These are phyloP conservation scores for Cyclargus thomasi DNA, from an alignment of 1,140 invertebrate genomes.

Conservation along the genomic window DNA sequence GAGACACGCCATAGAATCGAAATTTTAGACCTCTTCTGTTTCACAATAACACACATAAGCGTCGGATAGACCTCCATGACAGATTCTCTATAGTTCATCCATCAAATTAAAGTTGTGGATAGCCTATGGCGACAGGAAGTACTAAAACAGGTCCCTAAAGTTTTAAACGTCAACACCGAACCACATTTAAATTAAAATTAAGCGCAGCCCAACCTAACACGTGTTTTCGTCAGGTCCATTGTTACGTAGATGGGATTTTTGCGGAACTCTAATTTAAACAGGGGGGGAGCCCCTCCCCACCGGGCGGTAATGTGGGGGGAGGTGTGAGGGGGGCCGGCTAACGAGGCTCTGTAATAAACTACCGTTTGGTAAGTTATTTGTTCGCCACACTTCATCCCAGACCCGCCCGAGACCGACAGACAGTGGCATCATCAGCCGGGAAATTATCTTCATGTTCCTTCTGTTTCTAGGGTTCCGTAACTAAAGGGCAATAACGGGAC, in stretches of 20 bases:
- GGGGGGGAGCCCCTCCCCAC: not conserved
- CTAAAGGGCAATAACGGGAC: too few species aligned
- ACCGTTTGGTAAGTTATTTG: conserved; percentile 3
- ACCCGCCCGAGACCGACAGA: not conserved
- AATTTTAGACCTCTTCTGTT: too few species aligned
- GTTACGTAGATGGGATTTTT: not conserved
- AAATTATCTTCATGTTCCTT: not conserved
- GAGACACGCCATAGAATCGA: too few species aligned
- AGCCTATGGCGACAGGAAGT: too few species aligned
- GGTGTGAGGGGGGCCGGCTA: not conserved
- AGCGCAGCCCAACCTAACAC: not conserved
- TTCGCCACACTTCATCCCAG: not conserved
- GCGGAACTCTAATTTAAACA: not conserved
- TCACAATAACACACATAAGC: too few species aligned
- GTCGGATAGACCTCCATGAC: too few species aligned
- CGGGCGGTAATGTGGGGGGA: not conserved
- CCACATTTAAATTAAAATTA: too few species aligned
- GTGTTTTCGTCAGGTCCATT: conserved; percentile 2
- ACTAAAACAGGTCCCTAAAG: too few species aligned
- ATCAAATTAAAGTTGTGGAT: too few species aligned
- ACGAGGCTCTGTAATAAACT: not conserved
- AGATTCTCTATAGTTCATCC: too few species aligned
- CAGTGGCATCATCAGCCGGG: not conserved
- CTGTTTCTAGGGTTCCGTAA: too few species aligned
- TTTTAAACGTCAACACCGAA: too few species aligned